phyloP scores from a whole-genome alignment of 2,888 invertebrate species.

The Drosophila eohydei region DNA sequence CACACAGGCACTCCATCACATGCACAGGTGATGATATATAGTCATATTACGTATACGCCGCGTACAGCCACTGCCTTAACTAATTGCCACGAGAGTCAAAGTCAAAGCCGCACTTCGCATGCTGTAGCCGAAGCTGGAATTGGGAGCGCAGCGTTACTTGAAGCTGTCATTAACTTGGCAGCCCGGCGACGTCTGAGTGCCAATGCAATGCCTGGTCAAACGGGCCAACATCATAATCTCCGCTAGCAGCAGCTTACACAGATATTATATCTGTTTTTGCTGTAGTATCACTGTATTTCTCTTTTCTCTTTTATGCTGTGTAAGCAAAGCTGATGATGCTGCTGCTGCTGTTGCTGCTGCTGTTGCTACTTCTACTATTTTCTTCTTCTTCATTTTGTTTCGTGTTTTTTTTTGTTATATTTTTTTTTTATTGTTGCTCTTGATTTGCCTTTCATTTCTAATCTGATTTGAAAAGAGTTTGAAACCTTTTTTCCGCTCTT shows the following conservation, averaged over 20 bases:
- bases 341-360: constrained; percentile 14
- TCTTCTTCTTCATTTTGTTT: constrained; percentile 10
- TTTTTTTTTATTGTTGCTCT: constrained; percentile 6
- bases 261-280: constrained; percentile 21
- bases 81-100: constrained; percentile 55
- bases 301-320: constrained; percentile 53
- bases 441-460: constrained; percentile 41
- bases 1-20: constrained; percentile 5
- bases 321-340: constrained; percentile 60
- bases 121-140: constrained; percentile 1
- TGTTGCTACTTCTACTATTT: constrained; percentile 8
- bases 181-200: constrained; percentile 60
- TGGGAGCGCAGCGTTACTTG: constrained; percentile 55
- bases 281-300: constrained; percentile 18
- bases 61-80: constrained; percentile 50
- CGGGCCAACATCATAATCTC: constrained; percentile 72
- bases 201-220: constrained; percentile 54
- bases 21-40: constrained; percentile 62
- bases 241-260: constrained; percentile 40
- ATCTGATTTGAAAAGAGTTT: constrained; percentile 70
- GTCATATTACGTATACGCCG: constrained; percentile 72
- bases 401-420: not conserved
- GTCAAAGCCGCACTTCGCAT: constrained; percentile 50
- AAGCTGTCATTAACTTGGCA: constrained; percentile 77
- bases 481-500: constrained; percentile 20